Base-by-base conservation (phyloP, 1,140 invertebrate species). In the Drosophila guanche region DNA sequence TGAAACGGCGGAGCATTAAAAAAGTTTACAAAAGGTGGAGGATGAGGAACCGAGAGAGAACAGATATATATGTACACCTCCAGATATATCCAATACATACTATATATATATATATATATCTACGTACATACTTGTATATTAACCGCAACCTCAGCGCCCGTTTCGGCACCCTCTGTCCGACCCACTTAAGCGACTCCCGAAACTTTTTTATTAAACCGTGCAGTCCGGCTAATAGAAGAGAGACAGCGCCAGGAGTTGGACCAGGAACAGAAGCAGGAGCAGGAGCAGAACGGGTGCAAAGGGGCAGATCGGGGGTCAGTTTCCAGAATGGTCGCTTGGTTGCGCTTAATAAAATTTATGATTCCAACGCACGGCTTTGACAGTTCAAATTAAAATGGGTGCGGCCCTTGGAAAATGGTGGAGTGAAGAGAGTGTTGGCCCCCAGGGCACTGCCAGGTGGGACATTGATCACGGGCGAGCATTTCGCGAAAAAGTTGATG, bases 331-430 rank as follows among this genome's bases (percentile, higher is more conserved):
- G 83, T 65, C 79, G 84, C 79, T 73, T 67, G 83, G 84, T 72
- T 88, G 83, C 71, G 84, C 84, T 88, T 88, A 88, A 89, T 88
- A 88, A 88, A 88, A 88, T 88, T 88, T 88, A 88, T 88, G 83
- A 89, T 88, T 89, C 76, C 75, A 67, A 83, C 70, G 83, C 75
- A 89, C 84, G 79, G 67, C 84, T 88, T 81, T 88, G 83, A 88
- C 83, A 88, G 83, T 89, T 88, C 60, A 88, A 88, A 88, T 88
- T 88, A 88, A 88, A 88, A 88, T 79, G 83, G 83, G 62, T 78
- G 70, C 59, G 78, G 72, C 62, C 69, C 53, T 45, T 20, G 56
- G 53, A 65, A 76, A 68, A 61, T 58, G 23, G 16, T 2, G 4
- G 29, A 8, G 27, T 10, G 20, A 8, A 29, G 37, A 53, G 22